Percentiles rank a stretch among this genome's conserved stretches.
These are phyloP conservation scores for Chrysolina americana DNA, from an alignment of 2,888 invertebrate genomes.

Conservation along the genomic window DNA sequence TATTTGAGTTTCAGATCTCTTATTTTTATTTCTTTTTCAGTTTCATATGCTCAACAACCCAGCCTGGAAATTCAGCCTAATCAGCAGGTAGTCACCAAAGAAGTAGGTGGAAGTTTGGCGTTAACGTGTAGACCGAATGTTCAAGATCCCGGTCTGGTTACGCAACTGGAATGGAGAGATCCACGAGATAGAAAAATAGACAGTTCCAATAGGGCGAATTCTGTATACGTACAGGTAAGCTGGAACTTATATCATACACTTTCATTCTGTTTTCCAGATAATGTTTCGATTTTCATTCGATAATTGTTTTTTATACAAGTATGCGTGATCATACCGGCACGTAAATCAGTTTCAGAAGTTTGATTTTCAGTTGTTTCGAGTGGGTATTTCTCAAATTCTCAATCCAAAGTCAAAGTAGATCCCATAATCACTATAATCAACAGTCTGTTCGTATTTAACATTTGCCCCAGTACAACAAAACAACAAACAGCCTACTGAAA, in stretches of 20 bases:
- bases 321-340: too few relatives aligned
- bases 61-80: constrained; percentile 79
- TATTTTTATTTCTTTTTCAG: constrained; percentile 37
- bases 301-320: too few relatives aligned
- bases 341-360: too few relatives aligned
- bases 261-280: not conserved
- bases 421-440: too few relatives aligned
- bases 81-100: constrained; percentile 75
- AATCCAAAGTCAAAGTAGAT: too few relatives aligned
- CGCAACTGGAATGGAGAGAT: constrained; percentile 86
- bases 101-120: constrained; percentile 82
- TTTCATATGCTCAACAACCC: constrained; percentile 36
- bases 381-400: too few relatives aligned
- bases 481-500: too few relatives aligned
- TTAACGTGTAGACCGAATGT: constrained; percentile 85
- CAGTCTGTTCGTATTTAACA: too few relatives aligned
- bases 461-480: too few relatives aligned
- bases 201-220: constrained; percentile 58
- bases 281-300: not conserved
- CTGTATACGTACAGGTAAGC: constrained; percentile 64
- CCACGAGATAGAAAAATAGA: constrained; percentile 80
- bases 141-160: constrained; percentile 77
- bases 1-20: too few relatives aligned
- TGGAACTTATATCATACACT: not conserved
- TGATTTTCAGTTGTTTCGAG: too few relatives aligned